Evolutionary conservation across 2,113 vertebrate species (phyloP), one percentile per base, ranked within the genome.

Genomic region (Trogon surrucura): DNA sequence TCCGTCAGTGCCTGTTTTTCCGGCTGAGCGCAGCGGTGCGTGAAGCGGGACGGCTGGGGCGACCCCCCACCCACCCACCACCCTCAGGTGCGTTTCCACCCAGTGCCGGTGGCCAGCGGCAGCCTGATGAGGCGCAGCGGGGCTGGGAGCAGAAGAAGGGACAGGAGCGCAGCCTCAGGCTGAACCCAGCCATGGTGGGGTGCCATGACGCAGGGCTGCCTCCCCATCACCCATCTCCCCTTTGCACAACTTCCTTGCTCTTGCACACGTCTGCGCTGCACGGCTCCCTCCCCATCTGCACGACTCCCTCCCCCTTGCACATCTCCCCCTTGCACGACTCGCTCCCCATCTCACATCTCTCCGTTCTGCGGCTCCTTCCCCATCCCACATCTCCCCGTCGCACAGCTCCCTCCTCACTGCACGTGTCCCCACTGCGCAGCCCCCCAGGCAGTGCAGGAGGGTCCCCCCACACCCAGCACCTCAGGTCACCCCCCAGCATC

Each of bases 71-170:
- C 93, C 95, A 16, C 95, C 91, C 95, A 91, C 93, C 67, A 9
- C 65, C 61, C 69, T 84, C 95, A 95, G 93, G 21, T 95, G 93
- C 0, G 38, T 95, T 96, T 95, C 85, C 95, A 93, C 56, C 22
- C 26, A 0, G 41, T 45, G 78, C 80, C 12, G 2, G 66, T 5
- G 13, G 71, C 78, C 36, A 36, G 36, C 41, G 7, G 27, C 85
- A n/a, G 86, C 69, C 66, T 65, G 30, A 13, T 7, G 11, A 30
- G 83, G 79, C n/a, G 20, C 86, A 50, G 89, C 60, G 9, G 81
- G 67, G 20, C 74, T 78, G 95, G 70, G 79, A 96, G 90, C 79
- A 65, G 92, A 96, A 92, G 34, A 38, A 0, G 80, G 79, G 50
- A 44, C 3, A 3, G 84, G 51, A 93, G 60, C 80, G 34, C 32